Evolutionary conservation across 1,140 invertebrate species (phyloP).

Genomic region (Zaprionus africanus): DNA sequence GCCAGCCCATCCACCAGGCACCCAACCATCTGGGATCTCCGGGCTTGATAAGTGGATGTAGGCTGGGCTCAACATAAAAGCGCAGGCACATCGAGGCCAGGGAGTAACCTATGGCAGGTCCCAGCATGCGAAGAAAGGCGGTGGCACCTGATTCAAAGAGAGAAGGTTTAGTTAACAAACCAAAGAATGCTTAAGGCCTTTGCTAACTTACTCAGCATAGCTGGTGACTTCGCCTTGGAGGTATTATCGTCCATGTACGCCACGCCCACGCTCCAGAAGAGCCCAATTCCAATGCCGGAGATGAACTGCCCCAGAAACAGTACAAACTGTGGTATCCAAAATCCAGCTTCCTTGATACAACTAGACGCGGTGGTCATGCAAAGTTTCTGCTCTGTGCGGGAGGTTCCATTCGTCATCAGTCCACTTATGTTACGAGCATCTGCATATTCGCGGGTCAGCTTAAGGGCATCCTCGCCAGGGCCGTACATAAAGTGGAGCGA

Average conservation of each 20-base stretch:
- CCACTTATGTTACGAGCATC: slow-evolving; percentile 54
- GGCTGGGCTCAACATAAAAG: slow-evolving; percentile 88
- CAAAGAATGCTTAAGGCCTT: background rate
- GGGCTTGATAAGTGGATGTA: slow-evolving; percentile 88
- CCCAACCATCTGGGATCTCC: slow-evolving; percentile 90
- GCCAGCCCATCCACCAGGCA: slow-evolving; percentile 93
- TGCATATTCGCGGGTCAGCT: slow-evolving; percentile 87
- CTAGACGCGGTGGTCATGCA: slow-evolving; percentile 32
- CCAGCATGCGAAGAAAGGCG: slow-evolving; percentile 89
- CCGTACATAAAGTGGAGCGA: slow-evolving; percentile 90
- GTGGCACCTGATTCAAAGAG: slow-evolving; percentile 85
- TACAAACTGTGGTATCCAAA: slow-evolving; percentile 86
- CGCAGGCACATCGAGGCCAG: slow-evolving; percentile 89
- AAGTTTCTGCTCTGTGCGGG: slow-evolving; percentile 39
- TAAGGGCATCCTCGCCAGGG: slow-evolving; percentile 88
- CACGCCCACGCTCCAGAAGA: slow-evolving; percentile 88
- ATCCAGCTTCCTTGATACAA: slow-evolving; percentile 78
- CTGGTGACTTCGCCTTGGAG: slow-evolving; percentile 88
- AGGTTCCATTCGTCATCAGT: slow-evolving; percentile 39
- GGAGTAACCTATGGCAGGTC: slow-evolving; percentile 89
- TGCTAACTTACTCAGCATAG: slow-evolving; percentile 86
- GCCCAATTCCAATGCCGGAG: slow-evolving; percentile 87
- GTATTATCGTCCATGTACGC: slow-evolving; percentile 90
- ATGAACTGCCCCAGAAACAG: slow-evolving; percentile 88
- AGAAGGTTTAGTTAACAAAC: background rate